Evolutionary conservation across 2,888 invertebrate genomes (phyloP), one percentile per base, ranked within the genome.

Genomic region (Troides oblongomaculatus): DNA sequence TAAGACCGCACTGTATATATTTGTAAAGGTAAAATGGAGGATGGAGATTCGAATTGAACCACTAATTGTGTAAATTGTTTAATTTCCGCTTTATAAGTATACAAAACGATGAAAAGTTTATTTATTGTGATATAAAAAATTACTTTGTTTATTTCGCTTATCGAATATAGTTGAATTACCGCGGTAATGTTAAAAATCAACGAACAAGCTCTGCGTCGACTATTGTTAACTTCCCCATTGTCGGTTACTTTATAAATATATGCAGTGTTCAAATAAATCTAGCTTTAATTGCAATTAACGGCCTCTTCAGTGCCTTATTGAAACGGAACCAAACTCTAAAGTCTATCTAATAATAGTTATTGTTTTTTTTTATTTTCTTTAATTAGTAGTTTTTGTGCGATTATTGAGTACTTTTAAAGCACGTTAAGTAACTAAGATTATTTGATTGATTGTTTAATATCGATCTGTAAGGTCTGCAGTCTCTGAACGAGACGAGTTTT

Each of bases 301-400:
- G 90, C 90, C 89, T 89, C 83, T 75, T 68, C 79, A 75, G 91
- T 92, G 92, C 92, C 91, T 90, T 90, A 87, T 82, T 75, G 86
- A 81, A 90, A 90, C 90, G 77, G 87, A 89, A 92, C 92, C 92
- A 92, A 92, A 92, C 90, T 87, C 74, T 81, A 86, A 83, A 87
- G 67, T 72, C 72, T 74, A 74, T 73, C 70, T 75, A 72, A 5
- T 14, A 53, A 72, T 64, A 72, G 72, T 73, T 77, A 72, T 70
- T 59, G 70, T 72, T 74, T 71, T 67, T 59, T 58, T 21, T 53
- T 60, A 61, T 21, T 58, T 10, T 39, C 39, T 39, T 10, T 57
- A 64, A 30, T 65, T 10, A 56, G 17, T 30, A 66, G 5, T 60
- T 59, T 60, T 60, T 60, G 25, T 53, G 17, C n/a, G 25, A 39